phyloP scores from a whole-genome alignment of 2,113 vertebrate species.

The Hyaena hyaena region DNA sequence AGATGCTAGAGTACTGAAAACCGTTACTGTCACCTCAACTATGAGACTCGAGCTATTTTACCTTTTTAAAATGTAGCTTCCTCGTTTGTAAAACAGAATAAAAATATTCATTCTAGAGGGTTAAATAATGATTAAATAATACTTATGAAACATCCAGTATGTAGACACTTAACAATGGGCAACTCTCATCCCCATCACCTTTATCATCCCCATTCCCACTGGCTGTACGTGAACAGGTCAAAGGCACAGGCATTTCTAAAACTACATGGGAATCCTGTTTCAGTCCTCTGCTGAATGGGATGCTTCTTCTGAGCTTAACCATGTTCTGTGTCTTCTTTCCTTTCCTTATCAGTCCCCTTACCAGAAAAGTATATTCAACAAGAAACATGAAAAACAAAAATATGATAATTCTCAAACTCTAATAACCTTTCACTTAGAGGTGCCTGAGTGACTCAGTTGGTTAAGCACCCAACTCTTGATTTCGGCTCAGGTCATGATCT shows the following conservation, averaged over 20 bases:
- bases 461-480: no score
- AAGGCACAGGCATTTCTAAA: slow-evolving; percentile 4
- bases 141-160: neutral
- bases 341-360: neutral
- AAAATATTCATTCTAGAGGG: neutral
- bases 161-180: neutral
- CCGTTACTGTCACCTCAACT: neutral
- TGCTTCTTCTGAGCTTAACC: slow-evolving; percentile 6
- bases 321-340: neutral
- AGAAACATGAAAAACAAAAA: neutral
- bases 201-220: neutral
- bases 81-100: neutral
- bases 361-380: neutral
- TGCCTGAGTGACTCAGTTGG: no score
- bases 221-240: neutral
- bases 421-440: neutral
- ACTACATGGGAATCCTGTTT: neutral
- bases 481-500: no score
- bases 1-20: slow-evolving; percentile 1
- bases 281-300: neutral
- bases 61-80: slow-evolving; percentile 14
- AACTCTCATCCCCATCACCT: neutral
- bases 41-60: neutral
- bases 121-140: slow-evolving; percentile 9
- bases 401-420: neutral